Percentiles rank a stretch among this genome's conserved stretches.
Evolutionary conservation across 2,888 invertebrate species (phyloP).

Genomic region (Dugesia japonica): DNA sequence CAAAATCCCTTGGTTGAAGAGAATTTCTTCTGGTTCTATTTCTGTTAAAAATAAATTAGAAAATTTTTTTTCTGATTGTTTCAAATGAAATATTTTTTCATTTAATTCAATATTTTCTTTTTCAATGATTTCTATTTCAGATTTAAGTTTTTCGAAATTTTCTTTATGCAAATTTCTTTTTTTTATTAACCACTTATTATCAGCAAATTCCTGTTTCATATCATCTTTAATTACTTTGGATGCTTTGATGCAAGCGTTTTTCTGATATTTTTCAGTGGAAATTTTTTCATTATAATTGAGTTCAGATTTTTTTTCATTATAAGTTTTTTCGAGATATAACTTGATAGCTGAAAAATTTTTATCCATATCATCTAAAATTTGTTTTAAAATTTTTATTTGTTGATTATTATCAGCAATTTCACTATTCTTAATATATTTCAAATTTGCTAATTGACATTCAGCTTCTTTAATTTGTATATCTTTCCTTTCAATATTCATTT

Average conservation of each 20-base stretch:
- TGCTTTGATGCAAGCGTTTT: background rate
- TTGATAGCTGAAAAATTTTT: background rate
- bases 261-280: too few species aligned
- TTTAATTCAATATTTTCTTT: background rate
- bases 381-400: background rate
- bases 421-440: background rate
- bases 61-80: background rate
- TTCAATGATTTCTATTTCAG: background rate
- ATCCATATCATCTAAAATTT: background rate
- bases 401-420: background rate
- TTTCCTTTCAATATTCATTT: background rate
- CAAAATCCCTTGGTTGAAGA: background rate
- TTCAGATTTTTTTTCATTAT: background rate
- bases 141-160: background rate
- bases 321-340: background rate
- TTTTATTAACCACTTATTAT: background rate
- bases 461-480: background rate
- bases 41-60: background rate
- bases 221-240: background rate
- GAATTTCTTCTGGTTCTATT: background rate
- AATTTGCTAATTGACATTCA: background rate
- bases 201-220: background rate
- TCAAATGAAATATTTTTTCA: background rate
- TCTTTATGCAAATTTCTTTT: background rate
- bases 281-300: too few species aligned